Percentiles rank a stretch among this genome's conserved stretches.
Conservation (phyloP, 2,888 invertebrate genomes). For the Orchesellides sinensis region DNA sequence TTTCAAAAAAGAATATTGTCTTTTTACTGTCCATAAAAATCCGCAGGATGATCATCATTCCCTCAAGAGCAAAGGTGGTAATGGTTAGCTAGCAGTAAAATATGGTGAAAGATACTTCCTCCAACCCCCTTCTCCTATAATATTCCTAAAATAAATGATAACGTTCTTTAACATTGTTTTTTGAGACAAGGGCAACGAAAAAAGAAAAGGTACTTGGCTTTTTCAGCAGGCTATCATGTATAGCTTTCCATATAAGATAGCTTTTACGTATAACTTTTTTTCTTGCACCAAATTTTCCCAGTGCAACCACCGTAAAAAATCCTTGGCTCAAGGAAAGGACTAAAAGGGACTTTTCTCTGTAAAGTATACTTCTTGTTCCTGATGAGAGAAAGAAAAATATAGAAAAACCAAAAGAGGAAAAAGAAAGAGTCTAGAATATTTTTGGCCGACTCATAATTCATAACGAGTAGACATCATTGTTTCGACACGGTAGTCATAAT, state of each 20-base stretch:
- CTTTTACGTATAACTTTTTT: background rate
- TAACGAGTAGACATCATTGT: conserved; percentile 66
- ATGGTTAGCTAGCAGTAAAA: conserved; percentile 21
- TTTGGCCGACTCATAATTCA: conserved; percentile 63
- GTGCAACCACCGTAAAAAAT: no score
- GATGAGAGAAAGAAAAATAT: background rate
- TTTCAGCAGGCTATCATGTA: no score
- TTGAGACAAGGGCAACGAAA: no score
- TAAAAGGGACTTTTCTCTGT: background rate
- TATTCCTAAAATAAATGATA: no score
- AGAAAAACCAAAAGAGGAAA: background rate
- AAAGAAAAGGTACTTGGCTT: no score
- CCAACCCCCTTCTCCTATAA: conserved; percentile 26
- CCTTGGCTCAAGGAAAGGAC: background rate
- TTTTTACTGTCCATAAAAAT: conserved; percentile 51
- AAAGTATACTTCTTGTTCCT: no score
- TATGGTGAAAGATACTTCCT: background rate
- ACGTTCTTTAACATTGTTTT: no score
- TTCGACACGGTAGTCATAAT: conserved; percentile 71
- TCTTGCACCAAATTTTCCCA: background rate
- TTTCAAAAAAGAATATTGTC: conserved; percentile 6
- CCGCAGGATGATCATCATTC: conserved; percentile 30
- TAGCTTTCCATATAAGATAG: no score
- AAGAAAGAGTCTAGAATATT: conserved; percentile 20
- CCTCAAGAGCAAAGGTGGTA: conserved; percentile 48